Conservation (phyloP, 1,140 invertebrate genomes). For the Sarcophaga bullata region DNA sequence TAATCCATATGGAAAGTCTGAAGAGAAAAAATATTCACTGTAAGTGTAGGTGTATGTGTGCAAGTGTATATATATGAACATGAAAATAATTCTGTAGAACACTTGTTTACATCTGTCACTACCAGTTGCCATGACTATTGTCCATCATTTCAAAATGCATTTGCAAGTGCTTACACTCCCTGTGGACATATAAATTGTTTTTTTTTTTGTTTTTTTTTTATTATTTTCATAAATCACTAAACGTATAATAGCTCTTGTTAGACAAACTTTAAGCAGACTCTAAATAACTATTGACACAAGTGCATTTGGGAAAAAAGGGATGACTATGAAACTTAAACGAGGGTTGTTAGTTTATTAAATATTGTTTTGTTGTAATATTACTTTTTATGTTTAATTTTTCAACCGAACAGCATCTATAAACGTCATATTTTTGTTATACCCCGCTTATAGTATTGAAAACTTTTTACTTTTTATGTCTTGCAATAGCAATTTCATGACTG, state of each 20-base stretch:
- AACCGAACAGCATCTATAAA: too few relatives aligned
- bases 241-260: neutral
- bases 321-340: neutral
- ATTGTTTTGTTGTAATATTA: too few relatives aligned
- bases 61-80: neutral
- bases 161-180: neutral
- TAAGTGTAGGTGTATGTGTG: neutral
- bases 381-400: too few relatives aligned
- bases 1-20: too few relatives aligned
- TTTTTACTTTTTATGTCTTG: too few relatives aligned
- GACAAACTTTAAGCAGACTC: neutral
- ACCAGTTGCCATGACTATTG: neutral
- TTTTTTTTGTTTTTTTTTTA: too few relatives aligned
- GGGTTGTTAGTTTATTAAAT: neutral
- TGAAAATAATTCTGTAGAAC: neutral
- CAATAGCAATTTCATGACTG: too few relatives aligned
- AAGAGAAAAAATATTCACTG: too few relatives aligned
- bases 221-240: neutral
- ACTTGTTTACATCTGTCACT: conserved; percentile 8
- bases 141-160: neutral
- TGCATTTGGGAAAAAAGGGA: neutral
- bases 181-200: neutral
- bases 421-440: too few relatives aligned
- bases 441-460: too few relatives aligned
- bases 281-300: conserved; percentile 3